Conservation (phyloP, 1,140 invertebrate genomes). For the Dendroctonus ponderosae region DNA sequence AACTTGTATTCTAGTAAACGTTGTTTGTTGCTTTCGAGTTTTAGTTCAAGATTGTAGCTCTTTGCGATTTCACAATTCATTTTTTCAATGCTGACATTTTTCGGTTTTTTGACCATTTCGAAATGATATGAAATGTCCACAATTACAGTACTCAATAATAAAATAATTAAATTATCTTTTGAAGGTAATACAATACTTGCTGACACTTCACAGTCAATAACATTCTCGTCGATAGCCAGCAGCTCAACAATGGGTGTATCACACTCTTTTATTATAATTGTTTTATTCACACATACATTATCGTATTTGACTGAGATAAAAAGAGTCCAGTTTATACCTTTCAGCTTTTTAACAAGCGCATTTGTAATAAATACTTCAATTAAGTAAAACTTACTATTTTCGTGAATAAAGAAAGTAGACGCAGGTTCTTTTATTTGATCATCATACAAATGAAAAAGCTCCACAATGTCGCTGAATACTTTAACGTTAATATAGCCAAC, state of each 20-base stretch:
- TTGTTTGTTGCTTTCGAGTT: conserved; percentile 14
- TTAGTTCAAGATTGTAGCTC: conserved; percentile 17
- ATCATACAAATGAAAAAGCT: conserved; percentile 27
- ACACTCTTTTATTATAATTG: conserved; percentile 7
- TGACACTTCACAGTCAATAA: conserved; percentile 20
- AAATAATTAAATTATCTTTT: conserved; percentile 6
- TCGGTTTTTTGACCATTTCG: conserved; percentile 22
- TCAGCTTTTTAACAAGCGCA: conserved; percentile 19
- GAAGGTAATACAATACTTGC: conserved; percentile 10
- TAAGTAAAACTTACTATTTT: conserved; percentile 35
- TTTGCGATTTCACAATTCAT: conserved; percentile 25
- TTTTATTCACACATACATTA: conserved; percentile 14
- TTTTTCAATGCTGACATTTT: conserved; percentile 4
- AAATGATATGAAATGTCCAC: conserved; percentile 38
- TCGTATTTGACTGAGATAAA: conserved; percentile 11
- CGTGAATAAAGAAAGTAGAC: conserved; percentile 7
- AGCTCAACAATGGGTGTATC: conserved; percentile 21
- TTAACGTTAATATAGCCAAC: conserved; percentile 34
- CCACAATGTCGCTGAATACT: conserved; percentile 30
- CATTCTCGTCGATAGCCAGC: conserved; percentile 23
- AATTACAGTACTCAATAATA: conserved; percentile 12
- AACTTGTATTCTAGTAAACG: conserved; percentile 25
- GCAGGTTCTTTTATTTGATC: conserved; percentile 25
- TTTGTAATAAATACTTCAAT: conserved; percentile 29
- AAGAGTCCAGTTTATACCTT: conserved; percentile 19